These are phyloP conservation scores for Chiloscyllium punctatum DNA, from an alignment of 2,797 vertebrate species.

Conservation along the genomic window DNA sequence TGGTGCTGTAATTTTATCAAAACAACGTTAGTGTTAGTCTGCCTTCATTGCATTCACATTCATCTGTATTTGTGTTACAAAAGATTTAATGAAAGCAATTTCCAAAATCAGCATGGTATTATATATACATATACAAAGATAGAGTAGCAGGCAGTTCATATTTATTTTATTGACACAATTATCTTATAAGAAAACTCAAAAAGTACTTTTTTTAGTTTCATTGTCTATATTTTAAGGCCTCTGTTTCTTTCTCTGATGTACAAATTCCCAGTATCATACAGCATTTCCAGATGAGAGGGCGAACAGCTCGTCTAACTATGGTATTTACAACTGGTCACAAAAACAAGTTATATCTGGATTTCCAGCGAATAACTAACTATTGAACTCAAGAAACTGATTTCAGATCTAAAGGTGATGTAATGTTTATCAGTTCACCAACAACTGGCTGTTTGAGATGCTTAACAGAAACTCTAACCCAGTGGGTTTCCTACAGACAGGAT, in stretches of 20 bases:
- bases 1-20: conserved; percentile 57
- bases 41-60: not conserved
- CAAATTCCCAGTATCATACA: not conserved
- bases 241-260: not conserved
- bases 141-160: not conserved
- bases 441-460: not conserved
- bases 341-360: not conserved
- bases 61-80: not conserved
- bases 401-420: not conserved
- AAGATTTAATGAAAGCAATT: not conserved
- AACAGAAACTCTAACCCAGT: not conserved
- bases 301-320: not conserved
- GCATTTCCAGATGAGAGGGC: not conserved
- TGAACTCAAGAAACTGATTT: not conserved
- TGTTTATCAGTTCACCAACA: not conserved
- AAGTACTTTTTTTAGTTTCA: not conserved
- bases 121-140: not conserved
- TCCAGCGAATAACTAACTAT: not conserved
- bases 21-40: not conserved
- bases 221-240: not conserved
- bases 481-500: not conserved
- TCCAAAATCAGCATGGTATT: not conserved
- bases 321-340: not conserved
- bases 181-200: not conserved
- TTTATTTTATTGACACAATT: not conserved